Conservation (phyloP, 37 sponge, comb jelly and placozoan species). For the Halichondria panicea region DNA sequence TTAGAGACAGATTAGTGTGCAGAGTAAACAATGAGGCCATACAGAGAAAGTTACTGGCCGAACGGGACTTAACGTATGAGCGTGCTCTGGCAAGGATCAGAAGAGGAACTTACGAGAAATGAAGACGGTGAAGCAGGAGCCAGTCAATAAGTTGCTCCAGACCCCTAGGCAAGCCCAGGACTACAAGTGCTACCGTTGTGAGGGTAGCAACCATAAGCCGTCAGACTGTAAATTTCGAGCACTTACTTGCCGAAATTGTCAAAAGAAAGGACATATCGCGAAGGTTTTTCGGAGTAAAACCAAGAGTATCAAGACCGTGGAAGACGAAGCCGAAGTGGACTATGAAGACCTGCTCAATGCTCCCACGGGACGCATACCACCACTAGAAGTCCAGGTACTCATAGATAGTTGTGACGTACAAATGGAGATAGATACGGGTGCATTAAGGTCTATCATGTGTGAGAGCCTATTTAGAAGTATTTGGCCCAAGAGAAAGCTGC, state of each 20-base stretch:
- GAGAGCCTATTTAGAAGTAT: neutral
- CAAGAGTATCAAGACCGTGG: neutral
- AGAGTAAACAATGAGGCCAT: neutral
- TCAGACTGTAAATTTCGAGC: constrained; percentile 1
- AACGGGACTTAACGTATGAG: neutral
- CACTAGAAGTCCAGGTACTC: neutral
- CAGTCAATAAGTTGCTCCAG: neutral
- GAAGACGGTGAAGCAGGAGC: constrained; percentile 1
- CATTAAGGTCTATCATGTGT: neutral
- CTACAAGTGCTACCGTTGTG: constrained; percentile 2
- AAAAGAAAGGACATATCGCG: constrained; percentile 3
- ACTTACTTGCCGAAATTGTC: constrained; percentile 5
- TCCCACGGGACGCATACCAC: neutral
- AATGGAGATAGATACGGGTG: constrained; percentile 22
- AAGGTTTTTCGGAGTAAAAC: constrained; percentile 1
- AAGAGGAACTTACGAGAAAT: neutral
- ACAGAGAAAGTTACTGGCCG: neutral
- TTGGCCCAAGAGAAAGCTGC: neutral
- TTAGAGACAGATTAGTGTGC: neutral
- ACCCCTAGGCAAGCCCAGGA: neutral
- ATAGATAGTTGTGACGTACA: constrained; percentile 8
- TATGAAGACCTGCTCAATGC: neutral
- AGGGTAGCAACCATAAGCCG: neutral
- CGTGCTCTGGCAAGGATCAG: neutral
- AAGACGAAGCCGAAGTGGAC: too few relatives aligned